phyloP scores from a whole-genome alignment of 2,113 vertebrate genomes.

The Gymnorhina tibicen region DNA sequence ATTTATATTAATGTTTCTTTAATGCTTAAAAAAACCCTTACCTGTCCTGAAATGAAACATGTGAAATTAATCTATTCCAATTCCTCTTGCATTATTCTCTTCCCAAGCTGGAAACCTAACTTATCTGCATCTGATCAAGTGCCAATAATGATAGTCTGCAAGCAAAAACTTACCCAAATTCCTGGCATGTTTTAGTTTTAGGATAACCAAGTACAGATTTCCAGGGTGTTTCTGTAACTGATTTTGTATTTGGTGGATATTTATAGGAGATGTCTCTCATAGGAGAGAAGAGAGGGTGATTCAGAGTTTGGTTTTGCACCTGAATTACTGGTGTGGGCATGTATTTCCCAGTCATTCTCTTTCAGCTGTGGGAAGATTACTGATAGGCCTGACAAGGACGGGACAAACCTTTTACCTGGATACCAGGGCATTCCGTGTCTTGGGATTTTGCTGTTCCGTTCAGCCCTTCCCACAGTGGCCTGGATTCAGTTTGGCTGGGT shows the following conservation, averaged over 20 bases:
- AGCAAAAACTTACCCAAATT: slow-evolving; percentile 39
- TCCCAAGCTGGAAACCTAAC: slow-evolving; percentile 54
- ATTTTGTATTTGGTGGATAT: neutral
- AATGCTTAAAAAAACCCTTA: neutral
- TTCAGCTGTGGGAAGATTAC: neutral
- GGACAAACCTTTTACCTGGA: neutral
- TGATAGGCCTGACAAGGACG: neutral
- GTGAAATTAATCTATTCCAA: slow-evolving; percentile 70
- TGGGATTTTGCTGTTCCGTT: neutral
- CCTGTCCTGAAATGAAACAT: slow-evolving; percentile 65
- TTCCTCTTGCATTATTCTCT: slow-evolving; percentile 59
- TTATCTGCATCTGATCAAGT: slow-evolving; percentile 72
- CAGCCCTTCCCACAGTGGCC: neutral
- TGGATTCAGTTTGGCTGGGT: neutral
- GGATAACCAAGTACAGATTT: slow-evolving; percentile 70
- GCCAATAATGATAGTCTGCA: slow-evolving; percentile 30
- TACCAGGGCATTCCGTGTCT: neutral
- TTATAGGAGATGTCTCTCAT: slow-evolving; percentile 11
- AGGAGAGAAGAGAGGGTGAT: neutral
- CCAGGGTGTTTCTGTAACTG: neutral
- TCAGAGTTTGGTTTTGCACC: neutral
- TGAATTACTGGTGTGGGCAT: neutral
- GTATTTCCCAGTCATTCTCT: neutral
- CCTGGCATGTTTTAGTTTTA: slow-evolving; percentile 50
- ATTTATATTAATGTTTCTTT: neutral